These are phyloP conservation scores for Cepaea hortensis DNA, from an alignment of 2,888 invertebrate genomes.

Conservation along the genomic window DNA sequence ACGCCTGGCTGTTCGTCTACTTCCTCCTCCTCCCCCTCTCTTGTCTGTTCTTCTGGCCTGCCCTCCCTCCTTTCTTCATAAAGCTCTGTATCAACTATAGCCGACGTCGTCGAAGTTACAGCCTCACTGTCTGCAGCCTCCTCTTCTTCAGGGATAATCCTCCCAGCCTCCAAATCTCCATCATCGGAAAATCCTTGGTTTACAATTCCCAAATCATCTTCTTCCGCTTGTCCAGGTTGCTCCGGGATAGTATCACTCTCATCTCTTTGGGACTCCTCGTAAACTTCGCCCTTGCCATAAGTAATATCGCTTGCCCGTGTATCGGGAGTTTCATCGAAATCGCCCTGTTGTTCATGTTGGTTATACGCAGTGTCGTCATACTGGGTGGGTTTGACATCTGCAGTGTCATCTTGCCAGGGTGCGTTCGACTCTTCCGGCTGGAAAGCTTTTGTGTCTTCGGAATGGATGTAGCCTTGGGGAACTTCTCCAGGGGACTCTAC, in stretches of 20 bases:
- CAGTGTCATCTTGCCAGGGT: background rate
- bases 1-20: background rate
- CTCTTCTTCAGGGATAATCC: slow-evolving; percentile 19
- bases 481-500: background rate
- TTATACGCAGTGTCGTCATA: background rate
- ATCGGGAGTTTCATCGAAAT: background rate
- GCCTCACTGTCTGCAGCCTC: background rate
- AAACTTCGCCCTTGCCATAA: background rate
- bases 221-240: background rate
- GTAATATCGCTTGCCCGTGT: background rate
- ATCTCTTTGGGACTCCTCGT: background rate
- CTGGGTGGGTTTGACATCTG: background rate
- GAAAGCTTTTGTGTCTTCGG: background rate
- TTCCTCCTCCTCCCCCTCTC: background rate
- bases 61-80: background rate
- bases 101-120: background rate
- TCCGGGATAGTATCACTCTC: background rate
- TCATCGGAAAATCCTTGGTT: slow-evolving; percentile 34
- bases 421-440: background rate
- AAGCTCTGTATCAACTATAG: background rate
- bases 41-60: background rate
- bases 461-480: background rate
- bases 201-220: slow-evolving; percentile 32
- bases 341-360: background rate
- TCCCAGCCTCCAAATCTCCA: background rate